Evolutionary conservation across 2,888 invertebrate species (phyloP).

Genomic region (Cheilosia grossa): DNA sequence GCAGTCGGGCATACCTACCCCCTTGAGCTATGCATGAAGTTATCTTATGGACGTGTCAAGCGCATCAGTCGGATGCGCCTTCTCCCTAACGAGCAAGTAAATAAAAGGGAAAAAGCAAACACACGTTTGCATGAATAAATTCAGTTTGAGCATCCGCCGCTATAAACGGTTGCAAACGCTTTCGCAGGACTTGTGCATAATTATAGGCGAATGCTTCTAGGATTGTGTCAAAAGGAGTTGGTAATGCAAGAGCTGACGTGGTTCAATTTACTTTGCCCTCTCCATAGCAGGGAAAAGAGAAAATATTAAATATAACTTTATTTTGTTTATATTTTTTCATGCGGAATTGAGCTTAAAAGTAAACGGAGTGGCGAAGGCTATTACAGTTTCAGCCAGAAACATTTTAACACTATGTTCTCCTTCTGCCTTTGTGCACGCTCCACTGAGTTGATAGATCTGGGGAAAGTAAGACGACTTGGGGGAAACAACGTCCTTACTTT

Average conservation of each 20-base stretch:
- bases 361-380: background rate
- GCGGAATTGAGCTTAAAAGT: constrained; percentile 10
- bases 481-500: background rate
- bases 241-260: background rate
- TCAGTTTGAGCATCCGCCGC: constrained; percentile 41
- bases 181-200: constrained; percentile 22
- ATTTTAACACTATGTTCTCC: background rate
- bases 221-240: constrained; percentile 22
- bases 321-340: constrained; percentile 19
- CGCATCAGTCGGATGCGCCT: background rate
- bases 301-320: constrained; percentile 21
- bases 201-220: constrained; percentile 17
- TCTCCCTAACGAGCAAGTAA: background rate
- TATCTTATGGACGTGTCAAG: constrained; percentile 40
- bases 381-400: no score
- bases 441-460: background rate
- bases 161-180: constrained; percentile 31
- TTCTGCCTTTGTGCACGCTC: background rate
- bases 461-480: background rate
- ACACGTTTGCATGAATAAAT: constrained; percentile 17
- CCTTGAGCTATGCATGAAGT: constrained; percentile 29
- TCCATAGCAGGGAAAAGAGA: background rate
- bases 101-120: background rate
- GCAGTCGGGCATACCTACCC: constrained; percentile 9
- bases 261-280: constrained; percentile 4